Evolutionary conservation across 2,113 vertebrate species (phyloP).

Genomic region (Dicerorhinus sumatrensis): DNA sequence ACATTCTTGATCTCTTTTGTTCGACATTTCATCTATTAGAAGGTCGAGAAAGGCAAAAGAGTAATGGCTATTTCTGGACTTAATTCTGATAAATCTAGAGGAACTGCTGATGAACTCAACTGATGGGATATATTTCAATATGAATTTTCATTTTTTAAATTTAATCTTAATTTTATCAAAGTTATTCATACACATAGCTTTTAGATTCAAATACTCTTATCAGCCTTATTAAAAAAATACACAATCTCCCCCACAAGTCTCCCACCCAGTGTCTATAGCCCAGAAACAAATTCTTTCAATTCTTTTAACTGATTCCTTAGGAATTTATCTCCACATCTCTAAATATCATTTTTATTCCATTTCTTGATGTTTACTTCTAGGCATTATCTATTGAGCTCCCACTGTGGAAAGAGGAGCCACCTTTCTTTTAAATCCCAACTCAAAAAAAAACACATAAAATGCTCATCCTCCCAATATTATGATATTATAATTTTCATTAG

Average conservation of each 20-base stretch:
- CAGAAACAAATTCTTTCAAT: not conserved
- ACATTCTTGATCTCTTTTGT: not conserved
- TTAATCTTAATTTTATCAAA: not conserved
- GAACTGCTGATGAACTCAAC: not conserved
- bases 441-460: not conserved
- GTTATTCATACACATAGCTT: not conserved
- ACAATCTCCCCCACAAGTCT: not conserved
- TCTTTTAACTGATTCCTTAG: not conserved
- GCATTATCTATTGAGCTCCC: not conserved
- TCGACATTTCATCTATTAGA: not conserved
- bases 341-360: not conserved
- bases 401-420: not conserved
- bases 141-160: not conserved
- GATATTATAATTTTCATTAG: not conserved
- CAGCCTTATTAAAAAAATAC: not conserved
- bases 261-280: not conserved
- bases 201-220: not conserved
- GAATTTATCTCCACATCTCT: not conserved
- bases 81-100: not conserved
- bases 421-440: not conserved
- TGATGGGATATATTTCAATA: not conserved
- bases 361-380: slow-evolving; percentile 4
- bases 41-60: not conserved
- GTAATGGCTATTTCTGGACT: not conserved
- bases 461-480: not conserved